Evolutionary conservation across 37 sponge, comb jelly and placozoan genomes (phyloP).

Genomic region (Diacarnus erythraeanus): DNA sequence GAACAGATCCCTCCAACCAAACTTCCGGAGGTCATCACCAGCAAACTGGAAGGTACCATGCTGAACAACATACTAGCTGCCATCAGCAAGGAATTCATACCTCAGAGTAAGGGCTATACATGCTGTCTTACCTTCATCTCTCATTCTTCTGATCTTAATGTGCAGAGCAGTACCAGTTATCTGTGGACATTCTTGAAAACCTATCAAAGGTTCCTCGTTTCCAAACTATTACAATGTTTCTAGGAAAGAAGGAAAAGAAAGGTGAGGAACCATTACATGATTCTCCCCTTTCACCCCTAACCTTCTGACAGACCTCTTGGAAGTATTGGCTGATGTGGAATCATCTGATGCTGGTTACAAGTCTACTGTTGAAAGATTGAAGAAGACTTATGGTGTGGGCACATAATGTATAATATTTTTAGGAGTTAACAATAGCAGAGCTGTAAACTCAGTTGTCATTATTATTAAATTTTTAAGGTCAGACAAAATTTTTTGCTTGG

Average conservation of each 20-base stretch:
- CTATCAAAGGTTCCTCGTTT: slow-evolving; percentile 59
- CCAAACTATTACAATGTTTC: slow-evolving; percentile 41
- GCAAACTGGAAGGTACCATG: slow-evolving; percentile 68
- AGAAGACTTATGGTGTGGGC: background rate
- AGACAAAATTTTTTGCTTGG: no score
- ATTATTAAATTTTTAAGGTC: no score
- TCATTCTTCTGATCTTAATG: no score
- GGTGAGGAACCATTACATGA: slow-evolving; percentile 1
- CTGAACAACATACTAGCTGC: slow-evolving; percentile 49
- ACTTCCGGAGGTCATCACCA: slow-evolving; percentile 64
- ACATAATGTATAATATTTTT: no score
- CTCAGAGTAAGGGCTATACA: slow-evolving; percentile 22
- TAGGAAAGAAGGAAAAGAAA: slow-evolving; percentile 25
- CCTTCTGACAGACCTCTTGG: background rate
- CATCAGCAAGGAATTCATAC: slow-evolving; percentile 37
- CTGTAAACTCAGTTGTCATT: no score
- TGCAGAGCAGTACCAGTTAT: slow-evolving; percentile 7
- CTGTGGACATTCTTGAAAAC: slow-evolving; percentile 30
- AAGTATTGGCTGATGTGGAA: background rate
- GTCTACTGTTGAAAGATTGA: background rate
- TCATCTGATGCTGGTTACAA: background rate
- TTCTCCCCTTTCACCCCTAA: no score
- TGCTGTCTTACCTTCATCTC: background rate
- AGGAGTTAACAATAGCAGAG: no score
- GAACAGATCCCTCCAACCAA: slow-evolving; percentile 37